These are phyloP conservation scores for Pseudachorutes palmiensis DNA, from an alignment of 1,140 invertebrate species.

Conservation along the genomic window DNA sequence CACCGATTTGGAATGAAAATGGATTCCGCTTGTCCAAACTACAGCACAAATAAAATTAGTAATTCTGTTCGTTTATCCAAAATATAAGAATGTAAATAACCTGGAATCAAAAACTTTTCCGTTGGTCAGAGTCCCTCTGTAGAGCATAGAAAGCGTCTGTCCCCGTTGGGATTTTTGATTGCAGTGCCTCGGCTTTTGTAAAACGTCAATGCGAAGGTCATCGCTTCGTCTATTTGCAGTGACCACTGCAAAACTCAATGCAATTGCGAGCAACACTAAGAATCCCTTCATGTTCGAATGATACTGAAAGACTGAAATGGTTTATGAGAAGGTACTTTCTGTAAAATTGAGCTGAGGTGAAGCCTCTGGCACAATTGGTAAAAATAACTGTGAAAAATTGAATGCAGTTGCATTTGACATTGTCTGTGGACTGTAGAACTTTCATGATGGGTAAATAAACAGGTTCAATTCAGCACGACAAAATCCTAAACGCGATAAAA, in stretches of 20 bases:
- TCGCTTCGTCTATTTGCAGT: not conserved
- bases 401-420: too few relatives aligned
- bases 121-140: conserved; percentile 73
- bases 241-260: not conserved
- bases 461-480: too few relatives aligned
- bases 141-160: conserved; percentile 88
- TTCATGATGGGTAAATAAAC: too few relatives aligned
- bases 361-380: not conserved
- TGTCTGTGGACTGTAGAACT: too few relatives aligned
- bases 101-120: conserved; percentile 88
- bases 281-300: not conserved
- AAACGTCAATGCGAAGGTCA: conserved; percentile 51
- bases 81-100: conserved; percentile 45
- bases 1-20: conserved; percentile 41
- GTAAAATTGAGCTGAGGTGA: not conserved
- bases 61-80: not conserved
- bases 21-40: conserved; percentile 40
- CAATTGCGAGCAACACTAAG: not conserved
- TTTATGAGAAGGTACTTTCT: not conserved
- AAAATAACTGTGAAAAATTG: too few relatives aligned
- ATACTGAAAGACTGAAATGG: not conserved
- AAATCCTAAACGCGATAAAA: too few relatives aligned
- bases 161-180: conserved; percentile 69
- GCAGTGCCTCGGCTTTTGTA: conserved; percentile 70
- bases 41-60: conserved; percentile 9